Evolutionary conservation across 1,140 invertebrate species (phyloP).

Genomic region (Aleiodes sp.): DNA sequence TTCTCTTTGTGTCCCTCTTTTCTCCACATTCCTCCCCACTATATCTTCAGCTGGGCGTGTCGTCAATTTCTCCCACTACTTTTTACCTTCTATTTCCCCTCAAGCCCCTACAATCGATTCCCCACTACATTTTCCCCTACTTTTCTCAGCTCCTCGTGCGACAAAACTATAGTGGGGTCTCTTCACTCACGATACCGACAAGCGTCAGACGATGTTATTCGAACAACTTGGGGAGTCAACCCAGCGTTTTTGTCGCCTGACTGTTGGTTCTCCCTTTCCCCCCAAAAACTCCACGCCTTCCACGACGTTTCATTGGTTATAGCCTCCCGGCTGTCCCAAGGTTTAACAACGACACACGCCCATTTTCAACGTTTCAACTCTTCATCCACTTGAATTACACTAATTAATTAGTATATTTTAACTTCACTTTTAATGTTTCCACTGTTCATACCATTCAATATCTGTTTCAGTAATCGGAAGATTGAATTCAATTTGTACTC

Average conservation of each 20-base stretch:
- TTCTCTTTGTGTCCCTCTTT: constrained; percentile 32
- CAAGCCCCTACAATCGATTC: constrained; percentile 40
- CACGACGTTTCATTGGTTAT: constrained; percentile 53
- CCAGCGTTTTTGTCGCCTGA: constrained; percentile 42
- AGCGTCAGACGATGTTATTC: constrained; percentile 40
- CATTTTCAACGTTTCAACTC: constrained; percentile 38
- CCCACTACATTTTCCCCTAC: constrained; percentile 20
- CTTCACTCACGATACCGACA: constrained; percentile 43
- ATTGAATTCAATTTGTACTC: too few relatives aligned
- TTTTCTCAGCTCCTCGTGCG: not conserved
- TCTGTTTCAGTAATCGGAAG: too few relatives aligned
- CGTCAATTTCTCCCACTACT: constrained; percentile 39
- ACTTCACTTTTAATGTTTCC: too few relatives aligned
- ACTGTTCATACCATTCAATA: too few relatives aligned
- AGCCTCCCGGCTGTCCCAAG: constrained; percentile 53
- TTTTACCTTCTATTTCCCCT: constrained; percentile 38
- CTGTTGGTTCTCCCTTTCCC: constrained; percentile 43
- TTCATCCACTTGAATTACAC: not conserved
- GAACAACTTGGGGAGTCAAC: constrained; percentile 32
- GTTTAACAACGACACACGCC: constrained; percentile 61
- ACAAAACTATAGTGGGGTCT: constrained; percentile 39
- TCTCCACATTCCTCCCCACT: constrained; percentile 18
- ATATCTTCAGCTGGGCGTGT: constrained; percentile 55
- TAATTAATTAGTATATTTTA: too few relatives aligned
- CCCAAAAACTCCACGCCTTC: constrained; percentile 60